Evolutionary conservation across 1,140 invertebrate species (phyloP).

Genomic region (Geopemphigus sp.): DNA sequence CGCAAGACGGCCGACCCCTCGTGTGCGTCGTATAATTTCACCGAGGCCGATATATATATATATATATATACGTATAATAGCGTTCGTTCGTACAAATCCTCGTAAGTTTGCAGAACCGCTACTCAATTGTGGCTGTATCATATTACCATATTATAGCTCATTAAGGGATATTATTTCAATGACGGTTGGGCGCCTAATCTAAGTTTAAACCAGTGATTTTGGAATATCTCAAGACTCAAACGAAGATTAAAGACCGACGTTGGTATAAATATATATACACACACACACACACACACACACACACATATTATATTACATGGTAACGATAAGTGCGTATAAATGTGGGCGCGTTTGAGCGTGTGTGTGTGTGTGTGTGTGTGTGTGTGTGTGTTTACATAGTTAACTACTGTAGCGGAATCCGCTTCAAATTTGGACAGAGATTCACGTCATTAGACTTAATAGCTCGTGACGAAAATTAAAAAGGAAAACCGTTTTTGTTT

Average conservation of each 20-base stretch:
- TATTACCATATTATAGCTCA: slow-evolving; percentile 20
- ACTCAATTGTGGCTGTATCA: slow-evolving; percentile 3
- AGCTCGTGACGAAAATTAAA: slow-evolving; percentile 2
- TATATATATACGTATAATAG: not conserved
- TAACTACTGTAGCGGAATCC: not conserved
- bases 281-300: too few species aligned
- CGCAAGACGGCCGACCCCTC: too few species aligned
- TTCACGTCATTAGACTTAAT: slow-evolving; percentile 14
- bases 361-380: too few species aligned
- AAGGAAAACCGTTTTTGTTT: not conserved
- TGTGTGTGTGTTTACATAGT: too few species aligned
- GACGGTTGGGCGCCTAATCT: not conserved
- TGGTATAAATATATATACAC: not conserved
- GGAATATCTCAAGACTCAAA: slow-evolving; percentile 2
- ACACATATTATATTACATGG: too few species aligned
- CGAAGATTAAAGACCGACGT: slow-evolving; percentile 31
- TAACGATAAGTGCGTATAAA: slow-evolving; percentile 7
- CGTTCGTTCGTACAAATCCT: not conserved
- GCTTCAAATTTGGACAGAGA: not conserved
- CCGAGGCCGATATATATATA: too few species aligned
- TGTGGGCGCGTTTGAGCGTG: too few species aligned
- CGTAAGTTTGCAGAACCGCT: not conserved
- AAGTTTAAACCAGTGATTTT: slow-evolving; percentile 20
- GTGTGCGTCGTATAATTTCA: too few species aligned
- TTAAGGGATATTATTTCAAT: slow-evolving; percentile 40